Base-by-base conservation (phyloP, 30 jellyfish, hydroid and myxozoan genomes). In the Nemopilema nomurai region DNA sequence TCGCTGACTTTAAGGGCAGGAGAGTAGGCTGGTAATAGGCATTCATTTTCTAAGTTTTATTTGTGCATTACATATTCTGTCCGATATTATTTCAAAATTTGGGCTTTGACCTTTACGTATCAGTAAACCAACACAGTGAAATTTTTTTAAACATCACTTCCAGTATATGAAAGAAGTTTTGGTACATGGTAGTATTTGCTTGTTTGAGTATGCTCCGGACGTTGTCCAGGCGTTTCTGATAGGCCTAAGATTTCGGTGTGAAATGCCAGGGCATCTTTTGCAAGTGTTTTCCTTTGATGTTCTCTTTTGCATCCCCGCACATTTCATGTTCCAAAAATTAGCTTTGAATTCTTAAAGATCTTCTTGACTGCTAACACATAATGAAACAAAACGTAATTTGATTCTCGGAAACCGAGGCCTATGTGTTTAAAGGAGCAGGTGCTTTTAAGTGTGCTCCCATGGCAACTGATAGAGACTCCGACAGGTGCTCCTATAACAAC, bases 111-210 rank as follows among this genome's bases (percentile, higher is more conserved):
- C 87, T 71, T 83, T 83, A 23, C 73, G 28, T 50, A 62, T 73
- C 80, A 83, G 80, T 83, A 83, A 26, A 32, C 81, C 87, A 72
- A 83, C 87, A 25, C 87, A 80, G 72, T 83, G 87, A 71, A 29
- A 68, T 49, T 82, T 82, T 80, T 74, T 52, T n/a, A n/a, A 51
- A 52, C 49, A 26, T 51, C 78, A 57, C 92, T 81, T 67, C 84
- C 84, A 29, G 84, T 69, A 68, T 68, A 62, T 71, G 8, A 80
- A 33, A 80, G 50, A 64, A 64, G 90, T 31, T 80, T 27, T 67
- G 78, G 81, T 53, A 79, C 49, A 23, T 79, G 28, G 80, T 30
- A 18, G 75, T 76, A 76, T 76, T 76, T 53, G 68, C 66, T 57
- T 62, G 78, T 57, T 53, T 53, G 79, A 62, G 62, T 77, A 52